Conservation (phyloP, 2,113 vertebrate genomes). For the Furnarius figulus region DNA sequence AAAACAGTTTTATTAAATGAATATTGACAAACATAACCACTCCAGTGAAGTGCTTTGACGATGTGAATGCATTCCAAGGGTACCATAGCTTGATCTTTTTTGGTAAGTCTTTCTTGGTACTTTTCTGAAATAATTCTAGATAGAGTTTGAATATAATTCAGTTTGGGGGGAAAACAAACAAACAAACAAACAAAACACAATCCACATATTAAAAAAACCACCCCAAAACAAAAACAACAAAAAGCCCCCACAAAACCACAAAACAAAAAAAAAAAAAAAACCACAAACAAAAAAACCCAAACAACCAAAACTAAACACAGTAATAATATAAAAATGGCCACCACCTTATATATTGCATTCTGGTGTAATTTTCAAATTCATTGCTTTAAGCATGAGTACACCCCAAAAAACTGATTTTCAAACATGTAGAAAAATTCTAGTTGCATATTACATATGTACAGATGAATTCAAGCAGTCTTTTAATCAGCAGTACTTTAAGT, state of each 20-base stretch:
- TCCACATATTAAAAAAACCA: too few relatives aligned
- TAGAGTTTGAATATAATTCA: not conserved
- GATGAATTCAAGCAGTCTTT: not conserved
- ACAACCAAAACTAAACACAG: too few relatives aligned
- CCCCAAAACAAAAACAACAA: not conserved
- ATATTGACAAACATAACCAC: not conserved
- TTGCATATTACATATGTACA: not conserved
- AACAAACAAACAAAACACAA: not conserved
- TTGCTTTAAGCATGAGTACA: not conserved
- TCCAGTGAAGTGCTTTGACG: not conserved
- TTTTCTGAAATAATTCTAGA: not conserved
- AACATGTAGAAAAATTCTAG: not conserved
- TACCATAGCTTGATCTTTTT: not conserved
- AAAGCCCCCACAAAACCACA: not conserved
- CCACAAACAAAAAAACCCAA: too few relatives aligned
- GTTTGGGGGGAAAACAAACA: not conserved
- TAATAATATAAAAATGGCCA: not conserved
- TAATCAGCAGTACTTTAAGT: not conserved
- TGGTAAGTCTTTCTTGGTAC: not conserved
- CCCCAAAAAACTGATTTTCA: not conserved
- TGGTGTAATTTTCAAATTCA: not conserved
- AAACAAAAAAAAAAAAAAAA: not conserved
- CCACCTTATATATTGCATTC: not conserved
- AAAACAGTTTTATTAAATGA: not conserved
- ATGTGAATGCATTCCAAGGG: not conserved